These are phyloP conservation scores for Leptobrachium leishanense DNA, from an alignment of 2,113 vertebrate species.

Conservation along the genomic window DNA sequence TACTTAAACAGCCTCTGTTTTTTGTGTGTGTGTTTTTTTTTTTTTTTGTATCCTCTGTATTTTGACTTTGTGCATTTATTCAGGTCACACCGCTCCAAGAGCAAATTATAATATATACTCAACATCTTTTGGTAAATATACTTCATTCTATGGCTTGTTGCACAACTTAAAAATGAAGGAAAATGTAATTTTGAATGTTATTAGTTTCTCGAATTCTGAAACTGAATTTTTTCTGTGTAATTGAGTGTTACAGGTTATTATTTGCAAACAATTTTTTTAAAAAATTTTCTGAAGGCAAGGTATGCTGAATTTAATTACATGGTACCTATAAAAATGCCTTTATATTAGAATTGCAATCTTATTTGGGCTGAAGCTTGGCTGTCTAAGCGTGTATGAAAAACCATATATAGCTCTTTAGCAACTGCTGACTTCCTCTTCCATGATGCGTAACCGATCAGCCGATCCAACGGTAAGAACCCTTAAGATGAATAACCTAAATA, in stretches of 20 bases:
- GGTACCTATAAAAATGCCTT: not conserved
- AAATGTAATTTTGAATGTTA: conserved; percentile 28
- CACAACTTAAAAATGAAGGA: conserved; percentile 13
- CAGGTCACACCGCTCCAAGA: conserved; percentile 29
- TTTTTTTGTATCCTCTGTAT: conserved; percentile 18
- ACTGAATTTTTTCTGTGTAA: conserved; percentile 9
- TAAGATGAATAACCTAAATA: too few species aligned
- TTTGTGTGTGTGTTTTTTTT: not conserved
- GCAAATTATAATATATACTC: conserved; percentile 37
- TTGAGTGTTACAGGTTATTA: conserved; percentile 29
- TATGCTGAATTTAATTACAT: conserved; percentile 27
- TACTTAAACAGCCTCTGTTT: conserved; percentile 26
- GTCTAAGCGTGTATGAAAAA: too few species aligned
- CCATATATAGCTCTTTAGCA: too few species aligned
- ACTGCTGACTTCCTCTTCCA: too few species aligned
- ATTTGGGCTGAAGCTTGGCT: too few species aligned
- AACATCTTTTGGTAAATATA: conserved; percentile 22
- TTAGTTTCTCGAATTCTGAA: conserved; percentile 24
- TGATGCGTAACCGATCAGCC: too few species aligned
- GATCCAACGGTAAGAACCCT: too few species aligned
- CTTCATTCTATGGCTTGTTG: conserved; percentile 31
- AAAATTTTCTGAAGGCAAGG: conserved; percentile 16
- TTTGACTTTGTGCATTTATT: conserved; percentile 34
- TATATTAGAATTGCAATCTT: not conserved
- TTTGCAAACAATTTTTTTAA: not conserved